Evolutionary conservation across 2,797 vertebrate species (phyloP), one percentile per base, ranked within the genome.

Genomic region (Geotrypetes seraphini): DNA sequence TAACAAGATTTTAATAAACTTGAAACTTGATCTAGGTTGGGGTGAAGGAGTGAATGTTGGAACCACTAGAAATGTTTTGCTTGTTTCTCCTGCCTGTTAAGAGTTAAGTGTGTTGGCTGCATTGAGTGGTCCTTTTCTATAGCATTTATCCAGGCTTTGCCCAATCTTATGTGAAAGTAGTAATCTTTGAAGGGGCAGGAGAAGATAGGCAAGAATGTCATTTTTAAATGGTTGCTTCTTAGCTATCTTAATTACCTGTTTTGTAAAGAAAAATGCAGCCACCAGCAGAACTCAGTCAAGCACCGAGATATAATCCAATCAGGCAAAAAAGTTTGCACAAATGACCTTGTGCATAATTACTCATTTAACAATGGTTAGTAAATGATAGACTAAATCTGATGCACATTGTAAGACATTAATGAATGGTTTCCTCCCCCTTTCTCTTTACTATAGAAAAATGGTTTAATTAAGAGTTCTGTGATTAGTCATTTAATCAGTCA

Each of bases 401-500:
- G 53, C 59, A 39, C 34, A 23, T 58, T 57, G 53, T 43, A 47
- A 43, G 43, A 44, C 39, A 22, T 64, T 60, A 36, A 71, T 63
- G 50, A 52, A 62, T 47, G 50, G 57, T 55, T 66, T 63, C 58
- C 63, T 56, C 57, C 56, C 53, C 59, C 39, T 37, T 60, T 46
- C 50, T 49, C 40, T 15, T 63, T 58, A 43, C 14, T 45, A 8
- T 39, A 54, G 73, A 48, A 66, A 71, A 74, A 69, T 59, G 57
- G 63, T 64, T 70, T 77, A 75, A 78, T 77, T 72, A 78, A 73
- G 74, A 65, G 65, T 73, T 72, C 66, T 46, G 50, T 62, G 68
- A 79, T 76, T 68, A 74, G 71, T 71, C 67, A 65, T 71, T 80
- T 71, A 71, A 74, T 76, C 69, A 68, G 69, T 71, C 75, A 72